Evolutionary conservation across 1,140 invertebrate genomes (phyloP), one percentile per base, ranked within the genome.

Genomic region (Drosophila eugracilis): DNA sequence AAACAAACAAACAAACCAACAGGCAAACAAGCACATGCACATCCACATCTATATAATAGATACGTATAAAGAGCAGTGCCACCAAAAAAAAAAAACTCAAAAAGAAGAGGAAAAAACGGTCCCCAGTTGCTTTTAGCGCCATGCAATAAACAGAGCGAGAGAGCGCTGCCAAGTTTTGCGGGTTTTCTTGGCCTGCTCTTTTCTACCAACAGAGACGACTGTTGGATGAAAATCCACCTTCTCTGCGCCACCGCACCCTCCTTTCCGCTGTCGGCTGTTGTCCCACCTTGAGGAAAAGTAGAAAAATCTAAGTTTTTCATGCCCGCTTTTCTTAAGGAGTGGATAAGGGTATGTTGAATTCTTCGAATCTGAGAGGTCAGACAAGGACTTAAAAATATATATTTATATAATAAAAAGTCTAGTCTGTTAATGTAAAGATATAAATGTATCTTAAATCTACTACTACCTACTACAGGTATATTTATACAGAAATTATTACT

Each of bases 121-220:
- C 75, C 71, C 70, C 71, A 67, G 75, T 84, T 79, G 79, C 80
- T 84, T 84, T 85, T 85, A 84, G 75, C 76, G 80, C 69, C 78
- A 74, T 54, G 78, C 78, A 74, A 78, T 83, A 81, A 81, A 81
- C 78, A 81, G 67, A 81, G 78, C 78, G 62, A 76, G 63, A 80
- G 65, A 71, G 52, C 50, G 67, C 32, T 77, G 78, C 62, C 75
- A 84, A 84, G 78, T 63, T 78, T 84, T 81, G 79, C 53, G 70
- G 70, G 73, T 84, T 83, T 67, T 41, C 48, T 79, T 62, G 55
- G 54, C 49, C 62, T 71, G 32, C 75, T 50, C 39, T 42, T 58
- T 15, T 57, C 17, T 14, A 45, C 44, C 55, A 17, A 30, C 42
- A 24, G 26, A 47, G 54, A 63, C 55, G 37, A n/a, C n/a, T n/a